Evolutionary conservation across 35 echinoderm and acorn worm species (phyloP), one percentile per base, ranked within the genome.

Genomic region (Strongylocentrotus purpuratus): DNA sequence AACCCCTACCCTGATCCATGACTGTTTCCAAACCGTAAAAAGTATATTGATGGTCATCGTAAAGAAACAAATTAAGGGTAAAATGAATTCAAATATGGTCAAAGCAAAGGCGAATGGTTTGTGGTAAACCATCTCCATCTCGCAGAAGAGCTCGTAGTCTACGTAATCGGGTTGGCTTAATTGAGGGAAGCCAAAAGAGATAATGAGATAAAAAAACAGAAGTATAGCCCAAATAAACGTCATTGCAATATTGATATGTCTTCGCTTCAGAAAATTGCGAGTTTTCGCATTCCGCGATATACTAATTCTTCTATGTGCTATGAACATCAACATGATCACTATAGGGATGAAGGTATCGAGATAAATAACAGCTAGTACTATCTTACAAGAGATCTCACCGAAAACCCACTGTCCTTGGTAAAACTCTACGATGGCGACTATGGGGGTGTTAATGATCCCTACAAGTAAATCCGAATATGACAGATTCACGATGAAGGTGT

Each of bases 81-180:
- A n/a, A 78, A 78, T 78, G 65, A 78, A 78, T 78, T 78, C 65
- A 78, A 78, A 78, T 78, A 78, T 78, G 65, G 65, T 78, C 65
- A 78, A 78, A 78, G 65, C 22, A 0, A 78, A 22, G 28, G 65
- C 65, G 8, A 78, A 78, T n/a, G 65, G 65, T 78, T 78, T 78
- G 25, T 78, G 65, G 65, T 78, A 78, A 78, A 78, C 28, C 22
- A 78, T 22, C 65, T 78, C 65, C 65, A 78, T 78, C 65, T 78
- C 65, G 20, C 65, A 78, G 65, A 78, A 78, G 20, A 7, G 7
- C 20, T 78, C 65, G 65, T 78, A 78, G 65, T 78, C 65, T 4
- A 78, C 65, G 28, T 78, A 78, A 22, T 18, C 20, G 5, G 5
- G 22, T 78, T 28, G 65, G 25, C 65, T 78, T 78, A 78, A 22